Evolutionary conservation across 2,797 vertebrate species (phyloP), one percentile per base, ranked within the genome.

Genomic region (Sphaeramia orbicularis): DNA sequence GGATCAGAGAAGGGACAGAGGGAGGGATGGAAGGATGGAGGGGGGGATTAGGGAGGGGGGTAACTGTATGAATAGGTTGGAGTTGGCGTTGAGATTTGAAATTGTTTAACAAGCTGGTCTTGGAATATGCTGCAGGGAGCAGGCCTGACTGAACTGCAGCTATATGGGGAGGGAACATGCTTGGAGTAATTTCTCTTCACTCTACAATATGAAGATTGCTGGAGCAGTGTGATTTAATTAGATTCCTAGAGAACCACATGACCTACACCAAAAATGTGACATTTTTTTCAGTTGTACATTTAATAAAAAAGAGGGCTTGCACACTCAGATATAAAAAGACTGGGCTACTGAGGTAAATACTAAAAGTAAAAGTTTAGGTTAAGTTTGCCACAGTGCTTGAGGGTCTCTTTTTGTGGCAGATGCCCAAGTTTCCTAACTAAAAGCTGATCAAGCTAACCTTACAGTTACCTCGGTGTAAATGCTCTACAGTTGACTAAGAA

Each of bases 1-100:
- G 83, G 90, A 92, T 91, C 88, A 89, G 85, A 86, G 61, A 67
- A 86, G 80, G 80, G 73, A 88, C 76, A 81, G 70, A 80, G 79
- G 64, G 76, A 83, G 76, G 74, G 62, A 71, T 50, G 54, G 68
- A 63, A 42, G 68, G 65, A 69, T 56, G 64, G 68, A 69, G 58
- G 68, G 57, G 57, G 66, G 56, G 62, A 56, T 44, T 54, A 3
- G 30, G 41, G 63, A 15, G 38, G 63, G 18, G 38, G n/a, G 27
- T 66, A 53, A 80, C 71, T 81, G 78, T 79, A 86, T 75, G 59
- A 82, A 85, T 67, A 81, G 72, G 59, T 51, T 57, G 45, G 67
- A 81, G 79, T 72, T 83, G 59, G 74, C 38, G 40, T 80, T 75
- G 68, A 79, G 83, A 90, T 88, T 86, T 83, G 56, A 85, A 88